Base-by-base conservation (phyloP, 2,797 vertebrate genomes). In the Dendrocincla tyrannina region DNA sequence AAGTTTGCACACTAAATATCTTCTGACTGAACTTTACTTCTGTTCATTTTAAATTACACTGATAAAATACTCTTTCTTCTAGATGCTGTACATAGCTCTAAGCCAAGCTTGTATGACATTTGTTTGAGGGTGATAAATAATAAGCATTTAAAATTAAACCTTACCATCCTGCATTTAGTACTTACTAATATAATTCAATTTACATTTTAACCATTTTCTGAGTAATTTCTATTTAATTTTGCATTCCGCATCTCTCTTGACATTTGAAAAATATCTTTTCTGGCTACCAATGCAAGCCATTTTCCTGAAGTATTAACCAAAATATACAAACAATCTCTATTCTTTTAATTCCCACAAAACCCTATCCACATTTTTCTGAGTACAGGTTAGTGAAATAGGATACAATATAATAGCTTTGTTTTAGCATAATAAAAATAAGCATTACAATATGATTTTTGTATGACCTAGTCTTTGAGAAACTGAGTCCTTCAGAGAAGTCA, bases 401-500 rank as follows among this genome's bases (percentile, higher is more conserved):
- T 17, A 10, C 10, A 68, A 8, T 85, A 60, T 39, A 9, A 62
- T 80, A 0, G 3, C 66, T 90, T 85, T 89, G 50, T 67, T 89
- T 85, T 70, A 83, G 20, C 11, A 5, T 62, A 76, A 79, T 55
- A 82, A 88, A 93, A 86, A 41, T 81, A 41, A 8, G 3, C 28
- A 30, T 63, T 63, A 6, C 24, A n/a, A 9, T 73, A 28, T 1
- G 5, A 68, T 80, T 86, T 92, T 84, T 93, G 3, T 74, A n/a
- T 93, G 69, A 84, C 73, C 35, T 75, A 42, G 41, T 75, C 78
- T 84, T 94, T 91, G 53, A 91, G 81, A 88, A 93, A 75, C 33
- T 4, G 44, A 89, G 62, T 80, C 64, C 24, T 87, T 88, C 80
- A 85, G 63, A 92, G 64, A 93, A 93, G n/a, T 70, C 37, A 5